A percentile compares a stretch with the other conserved stretches of the same genome.
phyloP scores from a whole-genome alignment of 2,888 invertebrate species.

The Shargacucullia verbasci region DNA sequence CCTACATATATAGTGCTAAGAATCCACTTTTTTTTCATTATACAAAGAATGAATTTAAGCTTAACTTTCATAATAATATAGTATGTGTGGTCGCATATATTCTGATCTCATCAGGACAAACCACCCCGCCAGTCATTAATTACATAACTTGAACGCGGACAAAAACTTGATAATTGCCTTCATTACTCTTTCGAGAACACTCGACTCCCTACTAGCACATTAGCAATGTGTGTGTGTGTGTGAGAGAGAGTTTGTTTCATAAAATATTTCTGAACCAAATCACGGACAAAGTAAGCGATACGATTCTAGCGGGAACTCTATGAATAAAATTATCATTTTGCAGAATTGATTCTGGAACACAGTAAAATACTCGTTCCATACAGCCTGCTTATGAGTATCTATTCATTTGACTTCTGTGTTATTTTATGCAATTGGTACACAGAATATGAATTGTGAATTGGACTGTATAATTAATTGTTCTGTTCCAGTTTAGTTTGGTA shows the following conservation, averaged over 20 bases:
- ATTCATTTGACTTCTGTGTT: constrained; percentile 57
- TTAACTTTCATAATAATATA: constrained; percentile 7
- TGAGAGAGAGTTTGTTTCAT: constrained; percentile 71
- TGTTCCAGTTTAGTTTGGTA: constrained; percentile 25
- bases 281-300: constrained; percentile 87
- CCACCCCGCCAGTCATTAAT: constrained; percentile 47
- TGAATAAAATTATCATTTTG: constrained; percentile 89
- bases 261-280: constrained; percentile 84
- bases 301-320: constrained; percentile 86
- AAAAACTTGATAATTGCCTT: constrained; percentile 61
- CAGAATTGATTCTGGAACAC: constrained; percentile 86
- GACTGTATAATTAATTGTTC: constrained; percentile 48
- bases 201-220: constrained; percentile 56
- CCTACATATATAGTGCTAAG: too few relatives aligned
- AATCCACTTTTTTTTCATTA: neutral
- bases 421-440: constrained; percentile 62
- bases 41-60: constrained; percentile 14
- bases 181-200: constrained; percentile 57
- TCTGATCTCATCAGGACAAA: constrained; percentile 36
- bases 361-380: constrained; percentile 82
- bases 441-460: constrained; percentile 50
- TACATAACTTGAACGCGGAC: constrained; percentile 48
- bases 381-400: constrained; percentile 76
- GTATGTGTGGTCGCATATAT: constrained; percentile 5
- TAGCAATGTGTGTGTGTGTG: constrained; percentile 63